Conservation (phyloP, 2,888 invertebrate genomes). For the Taphrorychus bicolor region DNA sequence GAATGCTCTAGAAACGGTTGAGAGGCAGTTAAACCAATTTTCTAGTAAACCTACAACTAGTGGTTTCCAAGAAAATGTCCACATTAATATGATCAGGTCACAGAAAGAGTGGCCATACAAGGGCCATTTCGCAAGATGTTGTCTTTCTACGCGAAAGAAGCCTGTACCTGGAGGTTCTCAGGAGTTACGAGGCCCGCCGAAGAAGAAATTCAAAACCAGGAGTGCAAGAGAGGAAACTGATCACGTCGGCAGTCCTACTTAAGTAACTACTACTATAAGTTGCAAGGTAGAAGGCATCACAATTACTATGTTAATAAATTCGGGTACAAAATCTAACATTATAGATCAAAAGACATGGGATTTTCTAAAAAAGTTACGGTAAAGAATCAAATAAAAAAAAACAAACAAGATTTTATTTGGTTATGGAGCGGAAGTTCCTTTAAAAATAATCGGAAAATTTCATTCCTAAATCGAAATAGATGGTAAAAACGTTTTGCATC, state of each 20-base stretch:
- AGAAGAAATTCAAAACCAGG: no score
- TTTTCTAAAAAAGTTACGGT: slow-evolving; percentile 6
- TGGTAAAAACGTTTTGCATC: slow-evolving; percentile 6
- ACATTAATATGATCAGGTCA: not conserved
- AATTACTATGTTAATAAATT: slow-evolving; percentile 24
- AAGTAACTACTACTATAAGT: not conserved
- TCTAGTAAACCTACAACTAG: slow-evolving; percentile 16
- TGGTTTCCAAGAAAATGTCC: not conserved
- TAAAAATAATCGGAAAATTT: not conserved
- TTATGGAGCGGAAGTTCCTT: not conserved
- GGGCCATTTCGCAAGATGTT: slow-evolving; percentile 14
- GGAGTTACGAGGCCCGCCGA: no score
- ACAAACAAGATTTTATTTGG: no score
- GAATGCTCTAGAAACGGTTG: slow-evolving; percentile 30
- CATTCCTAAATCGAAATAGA: not conserved
- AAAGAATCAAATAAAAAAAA: slow-evolving; percentile 16
- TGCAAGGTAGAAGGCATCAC: slow-evolving; percentile 19
- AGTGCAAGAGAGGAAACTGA: not conserved
- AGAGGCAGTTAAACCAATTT: no score
- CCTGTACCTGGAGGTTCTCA: not conserved
- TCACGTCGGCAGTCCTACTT: not conserved
- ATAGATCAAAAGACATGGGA: slow-evolving; percentile 11
- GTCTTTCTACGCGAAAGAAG: not conserved
- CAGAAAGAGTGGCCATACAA: not conserved
- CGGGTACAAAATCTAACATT: no score